Base-by-base conservation (phyloP, 2,888 invertebrate genomes). In the Meandrusa payeni region DNA sequence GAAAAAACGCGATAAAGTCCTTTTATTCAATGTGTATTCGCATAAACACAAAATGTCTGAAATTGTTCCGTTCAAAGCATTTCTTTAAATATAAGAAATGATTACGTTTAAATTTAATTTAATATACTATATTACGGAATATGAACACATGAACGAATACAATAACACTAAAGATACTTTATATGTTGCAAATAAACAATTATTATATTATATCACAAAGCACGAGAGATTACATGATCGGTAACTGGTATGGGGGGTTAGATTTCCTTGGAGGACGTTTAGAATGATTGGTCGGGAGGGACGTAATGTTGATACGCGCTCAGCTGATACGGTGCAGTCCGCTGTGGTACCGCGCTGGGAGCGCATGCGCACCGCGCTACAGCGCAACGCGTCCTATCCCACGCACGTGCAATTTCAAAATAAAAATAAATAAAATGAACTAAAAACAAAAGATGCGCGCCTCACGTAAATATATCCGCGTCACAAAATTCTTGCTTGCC, bases 261-360 rank as follows among this genome's bases (percentile, higher is more conserved):
- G 82, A 80, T 80, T 81, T 82, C 65, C 76, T 73, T 71, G 73
- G 61, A 60, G 59, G 63, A 68, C 69, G 78, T 68, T 85, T 81
- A 82, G 82, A 80, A 69, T 69, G 79, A 82, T 82, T 83, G 78
- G 76, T 63, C 63, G 67, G 61, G 62, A 74, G 76, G 68, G 71
- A 69, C 62, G 77, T 70, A 73, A 81, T 81, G 85, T 81, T 85
- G 86, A 86, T 86, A 86, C 61, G 67, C 70, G 83, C 82, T 85
- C 87, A 86, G 86, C 83, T 85, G 83, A 69, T 78, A 65, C 71
- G 58, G 67, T 76, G 76, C 86, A 86, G 87, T 86, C 71, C 75
- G 81, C 75, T 69, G 80, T 81, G 79, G 79, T 72, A 71, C 64
- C 74, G 79, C 86, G 85, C 61, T 61, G 71, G 52, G 76, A 69